phyloP scores from a whole-genome alignment of 92 coral and sea anemone species.

The Zoanthus gigantus region DNA sequence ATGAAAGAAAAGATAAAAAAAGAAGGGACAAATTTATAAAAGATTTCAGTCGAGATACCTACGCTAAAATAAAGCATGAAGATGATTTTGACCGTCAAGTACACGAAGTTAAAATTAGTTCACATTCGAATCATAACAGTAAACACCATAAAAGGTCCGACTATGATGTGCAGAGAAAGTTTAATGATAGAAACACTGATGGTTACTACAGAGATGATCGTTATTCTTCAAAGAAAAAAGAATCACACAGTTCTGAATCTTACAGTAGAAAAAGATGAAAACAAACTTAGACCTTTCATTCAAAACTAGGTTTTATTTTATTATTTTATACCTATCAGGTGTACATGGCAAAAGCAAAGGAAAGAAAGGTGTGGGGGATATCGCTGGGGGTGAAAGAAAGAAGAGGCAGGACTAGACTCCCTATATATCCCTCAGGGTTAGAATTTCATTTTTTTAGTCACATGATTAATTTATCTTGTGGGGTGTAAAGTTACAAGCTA shows the following conservation, averaged over 20 bases:
- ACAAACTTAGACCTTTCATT: too few species aligned
- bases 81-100: neutral
- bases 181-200: neutral
- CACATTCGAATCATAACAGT: neutral
- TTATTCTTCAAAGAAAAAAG: neutral
- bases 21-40: neutral
- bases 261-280: slow-evolving; percentile 12
- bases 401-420: too few species aligned
- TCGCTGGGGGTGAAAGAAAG: too few species aligned
- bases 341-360: too few species aligned
- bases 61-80: neutral
- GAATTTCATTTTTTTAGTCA: too few species aligned
- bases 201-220: slow-evolving; percentile 15
- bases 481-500: too few species aligned
- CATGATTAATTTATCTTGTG: too few species aligned
- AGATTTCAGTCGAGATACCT: neutral
- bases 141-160: neutral
- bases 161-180: slow-evolving; percentile 8
- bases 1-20: slow-evolving; percentile 2
- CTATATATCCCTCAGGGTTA: too few species aligned
- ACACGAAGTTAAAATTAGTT: neutral
- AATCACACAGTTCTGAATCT: slow-evolving; percentile 1
- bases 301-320: too few species aligned
- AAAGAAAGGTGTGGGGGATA: too few species aligned
- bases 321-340: too few species aligned